phyloP scores from a whole-genome alignment of 2,888 invertebrate species.

The Hololepta plana region DNA sequence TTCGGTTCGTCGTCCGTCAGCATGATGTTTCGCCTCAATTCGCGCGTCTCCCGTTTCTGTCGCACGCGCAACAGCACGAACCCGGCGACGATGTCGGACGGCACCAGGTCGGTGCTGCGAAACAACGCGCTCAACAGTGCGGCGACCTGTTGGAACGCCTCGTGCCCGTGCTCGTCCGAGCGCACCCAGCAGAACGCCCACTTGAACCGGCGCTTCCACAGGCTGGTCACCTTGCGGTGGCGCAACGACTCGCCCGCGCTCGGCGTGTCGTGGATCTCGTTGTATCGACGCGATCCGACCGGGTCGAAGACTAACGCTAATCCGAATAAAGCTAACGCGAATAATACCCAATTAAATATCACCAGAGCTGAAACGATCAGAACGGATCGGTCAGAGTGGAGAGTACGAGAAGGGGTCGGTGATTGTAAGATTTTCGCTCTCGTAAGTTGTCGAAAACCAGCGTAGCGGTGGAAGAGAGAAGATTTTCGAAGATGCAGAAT shows the following conservation, averaged over 20 bases:
- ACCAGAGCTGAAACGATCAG: conserved; percentile 40
- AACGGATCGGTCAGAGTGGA: too few relatives aligned
- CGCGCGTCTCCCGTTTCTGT: conserved; percentile 54
- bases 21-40: conserved; percentile 46
- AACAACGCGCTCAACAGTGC: conserved; percentile 62
- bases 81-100: conserved; percentile 77
- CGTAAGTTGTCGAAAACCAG: too few relatives aligned
- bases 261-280: conserved; percentile 42
- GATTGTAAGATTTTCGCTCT: too few relatives aligned
- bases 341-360: conserved; percentile 64
- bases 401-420: too few relatives aligned
- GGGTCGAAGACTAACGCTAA: conserved; percentile 70
- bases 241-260: conserved; percentile 39
- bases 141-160: conserved; percentile 64
- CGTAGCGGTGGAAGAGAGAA: too few relatives aligned
- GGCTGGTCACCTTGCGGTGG: conserved; percentile 48
- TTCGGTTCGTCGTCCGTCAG: conserved; percentile 45
- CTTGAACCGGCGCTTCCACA: conserved; percentile 57
- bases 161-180: conserved; percentile 56
- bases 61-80: conserved; percentile 64
- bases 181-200: conserved; percentile 59
- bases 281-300: conserved; percentile 45
- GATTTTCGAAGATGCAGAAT: too few relatives aligned
- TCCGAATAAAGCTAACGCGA: conserved; percentile 54
- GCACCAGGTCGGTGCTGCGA: conserved; percentile 70